Base-by-base conservation (phyloP, 2,888 invertebrate species). In the Ochropleura leucogaster region DNA sequence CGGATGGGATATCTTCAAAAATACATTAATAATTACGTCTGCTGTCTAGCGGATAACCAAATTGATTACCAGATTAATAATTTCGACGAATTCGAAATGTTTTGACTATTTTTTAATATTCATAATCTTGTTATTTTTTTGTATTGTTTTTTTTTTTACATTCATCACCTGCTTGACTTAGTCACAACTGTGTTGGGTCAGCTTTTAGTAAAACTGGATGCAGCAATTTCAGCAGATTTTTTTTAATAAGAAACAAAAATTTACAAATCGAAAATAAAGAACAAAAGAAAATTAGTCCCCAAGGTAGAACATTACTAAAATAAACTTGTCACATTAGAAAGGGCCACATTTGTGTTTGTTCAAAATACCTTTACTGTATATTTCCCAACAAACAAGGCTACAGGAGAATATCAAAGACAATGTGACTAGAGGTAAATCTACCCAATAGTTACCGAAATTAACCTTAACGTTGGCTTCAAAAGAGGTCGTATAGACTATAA, bases 331-430 rank as follows among this genome's bases (percentile, higher is more conserved):
- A 18, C 30, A 20, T 42, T 5, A 30, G 5, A 46, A 46, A 3
- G 8, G 59, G 0, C 6, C 30, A 44, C 6, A 18, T 59, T 59
- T 16, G 60, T 55, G 30, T 53, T n/a, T 30, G n/a, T 10, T 20
- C 59, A 30, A 68, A 53, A 63, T 74, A 79, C 40, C 57, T 78
- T 44, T 9, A 44, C 57, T 59, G 12, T 74, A 64, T 62, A 65
- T 49, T 72, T 51, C 49, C 55, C 20, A 12, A 42, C 47, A 44
- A 40, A 68, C 42, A 8, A 9, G 16, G 3, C 44, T 18, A 12
- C n/a, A 47, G 10, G 53, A 44, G 44, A 44, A 20, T 59, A 68
- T 74, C 68, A 79, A 79, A 79, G 63, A 59, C 51, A 68, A 59
- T 60, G 47, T 64, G 47, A 55, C 10, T 3, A 47, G 14, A 67